phyloP scores from a whole-genome alignment of 2,888 invertebrate species.

The Sphaerophoria taeniata region DNA sequence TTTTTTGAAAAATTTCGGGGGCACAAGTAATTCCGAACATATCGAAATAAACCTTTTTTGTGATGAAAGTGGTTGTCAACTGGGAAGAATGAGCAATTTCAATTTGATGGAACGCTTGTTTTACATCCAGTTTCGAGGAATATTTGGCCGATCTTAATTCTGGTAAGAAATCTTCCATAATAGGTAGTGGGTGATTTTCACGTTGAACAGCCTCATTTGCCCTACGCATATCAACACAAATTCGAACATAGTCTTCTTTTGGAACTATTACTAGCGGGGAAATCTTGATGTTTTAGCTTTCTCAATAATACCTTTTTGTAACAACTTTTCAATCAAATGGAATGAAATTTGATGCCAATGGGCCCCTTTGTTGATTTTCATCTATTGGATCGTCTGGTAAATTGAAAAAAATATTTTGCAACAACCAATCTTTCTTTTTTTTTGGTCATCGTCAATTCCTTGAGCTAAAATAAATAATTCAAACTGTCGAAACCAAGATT shows the following conservation, averaged over 20 bases:
- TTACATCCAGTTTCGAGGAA: not conserved
- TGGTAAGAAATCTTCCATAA: slow-evolving; percentile 1
- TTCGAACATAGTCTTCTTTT: not conserved
- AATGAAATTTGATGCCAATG: not conserved
- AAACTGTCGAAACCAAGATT: too few species aligned
- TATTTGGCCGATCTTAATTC: not conserved
- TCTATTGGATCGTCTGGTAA: not conserved
- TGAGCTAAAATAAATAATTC: too few species aligned
- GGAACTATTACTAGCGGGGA: not conserved
- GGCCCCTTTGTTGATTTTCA: not conserved
- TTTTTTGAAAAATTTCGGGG: not conserved
- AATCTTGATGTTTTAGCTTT: not conserved
- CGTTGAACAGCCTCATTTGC: too few species aligned
- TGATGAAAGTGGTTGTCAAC: not conserved
- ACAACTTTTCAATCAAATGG: not conserved
- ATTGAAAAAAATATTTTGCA: not conserved
- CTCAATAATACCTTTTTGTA: not conserved
- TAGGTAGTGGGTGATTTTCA: too few species aligned
- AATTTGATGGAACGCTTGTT: slow-evolving; percentile 9
- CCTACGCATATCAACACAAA: not conserved
- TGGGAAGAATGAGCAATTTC: not conserved
- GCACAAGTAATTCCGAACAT: not conserved
- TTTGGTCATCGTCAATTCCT: too few species aligned
- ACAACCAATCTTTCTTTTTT: too few species aligned
- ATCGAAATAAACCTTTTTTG: slow-evolving; percentile 6